Evolutionary conservation across 1,140 invertebrate species (phyloP), one percentile per base, ranked within the genome.

Genomic region (Stratiolaelaps scimitus): DNA sequence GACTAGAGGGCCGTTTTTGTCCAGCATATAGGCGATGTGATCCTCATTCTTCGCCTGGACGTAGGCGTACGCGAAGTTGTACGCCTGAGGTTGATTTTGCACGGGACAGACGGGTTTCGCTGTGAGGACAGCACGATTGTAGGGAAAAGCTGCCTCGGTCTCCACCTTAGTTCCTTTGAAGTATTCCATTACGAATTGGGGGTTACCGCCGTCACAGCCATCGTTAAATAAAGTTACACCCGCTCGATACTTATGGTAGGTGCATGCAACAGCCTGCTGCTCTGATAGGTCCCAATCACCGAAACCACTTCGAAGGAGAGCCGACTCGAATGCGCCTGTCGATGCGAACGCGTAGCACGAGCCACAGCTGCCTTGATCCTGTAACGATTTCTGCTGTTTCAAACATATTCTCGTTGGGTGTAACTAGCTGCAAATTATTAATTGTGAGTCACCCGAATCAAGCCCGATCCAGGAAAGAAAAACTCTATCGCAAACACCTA

Each of bases 221-320:
- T n/a, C n/a, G 13, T 45, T 13, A n/a, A 45, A 45, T n/a, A n/a
- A n/a, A n/a, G n/a, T n/a, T n/a, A n/a, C n/a, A n/a, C n/a, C n/a
- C 13, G 13, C n/a, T 13, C 44, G 13, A n/a, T 45, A 45, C n/a
- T 45, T 45, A 13, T 45, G 13, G 44, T 45, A 45, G n/a, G 13
- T 45, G n/a, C 44, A 45, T 13, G 13, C 44, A n/a, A 45, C 44
- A n/a, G n/a, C n/a, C 44, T 45, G 44, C 44, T 45, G 44, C 44
- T 45, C 44, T n/a, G 44, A 45, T 13, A 45, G n/a, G 44, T 45
- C n/a, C 44, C n/a, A n/a, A n/a, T n/a, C 13, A n/a, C 44, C 44
- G 44, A 45, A n/a, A 45, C 44, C 44, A n/a, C n/a, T 45, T n/a
- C n/a, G 13, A n/a, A 45, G 44, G n/a, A 13, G n/a, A 13, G 13